A percentile compares a stretch with the other conserved stretches of the same genome.
These are phyloP conservation scores for Formica aserva DNA, from an alignment of 2,888 invertebrate genomes.

Conservation along the genomic window DNA sequence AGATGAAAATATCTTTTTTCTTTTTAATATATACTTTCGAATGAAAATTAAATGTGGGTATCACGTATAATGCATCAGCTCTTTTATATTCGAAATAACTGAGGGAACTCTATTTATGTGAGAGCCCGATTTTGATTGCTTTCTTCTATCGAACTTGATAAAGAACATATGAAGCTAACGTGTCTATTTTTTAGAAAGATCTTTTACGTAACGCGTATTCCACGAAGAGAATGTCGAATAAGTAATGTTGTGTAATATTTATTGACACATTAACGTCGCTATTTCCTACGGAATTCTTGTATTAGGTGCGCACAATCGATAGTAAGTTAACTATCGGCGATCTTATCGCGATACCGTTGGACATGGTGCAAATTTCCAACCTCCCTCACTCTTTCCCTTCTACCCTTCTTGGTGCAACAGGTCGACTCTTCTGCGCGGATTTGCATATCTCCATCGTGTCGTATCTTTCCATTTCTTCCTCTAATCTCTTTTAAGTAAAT, in stretches of 20 bases:
- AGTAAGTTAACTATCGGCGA: slow-evolving; percentile 63
- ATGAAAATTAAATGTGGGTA: background rate
- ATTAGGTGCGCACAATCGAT: slow-evolving; percentile 46
- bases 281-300: slow-evolving; percentile 18
- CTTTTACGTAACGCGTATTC: slow-evolving; percentile 7
- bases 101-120: background rate
- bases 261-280: slow-evolving; percentile 20
- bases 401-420: slow-evolving; percentile 63
- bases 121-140: background rate
- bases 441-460: slow-evolving; percentile 59
- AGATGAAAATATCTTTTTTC: background rate
- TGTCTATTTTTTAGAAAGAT: background rate
- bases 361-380: slow-evolving; percentile 49
- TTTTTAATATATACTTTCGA: background rate
- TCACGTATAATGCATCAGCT: background rate
- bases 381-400: background rate
- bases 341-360: slow-evolving; percentile 63
- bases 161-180: background rate
- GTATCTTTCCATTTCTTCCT: slow-evolving; percentile 52
- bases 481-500: slow-evolving; percentile 63
- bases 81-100: slow-evolving; percentile 1
- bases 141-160: background rate
- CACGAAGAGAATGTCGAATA: slow-evolving; percentile 11
- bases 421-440: slow-evolving; percentile 58
- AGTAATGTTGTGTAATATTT: slow-evolving; percentile 35